phyloP scores from a whole-genome alignment of 2,797 vertebrate species.

The Urocyon cinereoargenteus region DNA sequence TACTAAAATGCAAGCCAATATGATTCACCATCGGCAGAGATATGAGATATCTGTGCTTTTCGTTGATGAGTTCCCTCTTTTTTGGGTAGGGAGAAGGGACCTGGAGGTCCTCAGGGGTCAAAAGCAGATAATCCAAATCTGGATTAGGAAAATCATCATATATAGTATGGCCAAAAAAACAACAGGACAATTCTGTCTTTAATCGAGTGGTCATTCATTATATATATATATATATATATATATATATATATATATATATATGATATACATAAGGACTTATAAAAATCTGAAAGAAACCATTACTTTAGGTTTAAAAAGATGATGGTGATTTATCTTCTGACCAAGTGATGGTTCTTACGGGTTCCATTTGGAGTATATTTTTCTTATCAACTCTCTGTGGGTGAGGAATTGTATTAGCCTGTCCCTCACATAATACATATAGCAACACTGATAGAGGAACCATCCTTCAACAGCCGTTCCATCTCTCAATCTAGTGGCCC shows the following conservation, averaged over 20 bases:
- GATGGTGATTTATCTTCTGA: conserved; percentile 40
- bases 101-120: not conserved
- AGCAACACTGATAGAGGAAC: not conserved
- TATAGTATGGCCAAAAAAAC: not conserved
- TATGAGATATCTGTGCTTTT: not conserved
- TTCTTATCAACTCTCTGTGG: conserved; percentile 50
- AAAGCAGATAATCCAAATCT: not conserved
- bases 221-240: not conserved
- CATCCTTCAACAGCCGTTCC: not conserved
- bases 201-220: not conserved
- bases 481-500: conserved; percentile 24
- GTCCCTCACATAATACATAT: conserved; percentile 32
- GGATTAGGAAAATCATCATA: conserved; percentile 32
- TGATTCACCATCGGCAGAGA: not conserved
- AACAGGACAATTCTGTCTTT: not conserved
- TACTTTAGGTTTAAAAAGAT: conserved; percentile 16
- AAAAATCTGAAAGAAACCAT: not conserved
- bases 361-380: not conserved
- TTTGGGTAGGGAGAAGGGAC: no score
- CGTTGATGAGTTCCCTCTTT: not conserved
- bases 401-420: conserved; percentile 18
- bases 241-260: not conserved
- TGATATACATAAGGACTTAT: no score
- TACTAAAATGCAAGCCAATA: not conserved
- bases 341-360: conserved; percentile 3